phyloP scores from a whole-genome alignment of 2,888 invertebrate genomes.

The Drosophila merina region DNA sequence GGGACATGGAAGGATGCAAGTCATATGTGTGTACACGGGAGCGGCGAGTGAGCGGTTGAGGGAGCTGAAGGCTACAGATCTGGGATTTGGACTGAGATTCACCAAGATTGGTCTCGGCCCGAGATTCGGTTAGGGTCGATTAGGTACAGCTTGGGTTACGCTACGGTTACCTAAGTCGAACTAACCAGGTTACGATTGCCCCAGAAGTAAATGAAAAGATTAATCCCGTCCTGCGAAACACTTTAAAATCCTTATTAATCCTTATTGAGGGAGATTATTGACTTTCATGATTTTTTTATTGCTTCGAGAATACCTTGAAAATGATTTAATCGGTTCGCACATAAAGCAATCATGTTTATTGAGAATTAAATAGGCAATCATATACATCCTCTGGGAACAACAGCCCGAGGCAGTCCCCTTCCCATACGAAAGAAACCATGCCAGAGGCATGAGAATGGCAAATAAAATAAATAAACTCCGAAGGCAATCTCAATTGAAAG shows the following conservation, averaged over 20 bases:
- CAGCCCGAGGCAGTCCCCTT: not conserved
- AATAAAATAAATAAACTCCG: conserved; percentile 62
- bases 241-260: not conserved
- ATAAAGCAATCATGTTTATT: conserved; percentile 31
- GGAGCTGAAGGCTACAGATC: not conserved
- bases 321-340: conserved; percentile 29
- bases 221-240: not conserved
- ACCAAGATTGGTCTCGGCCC: conserved; percentile 6
- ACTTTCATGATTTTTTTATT: not conserved
- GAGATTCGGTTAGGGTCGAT: conserved; percentile 22
- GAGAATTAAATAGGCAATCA: conserved; percentile 44
- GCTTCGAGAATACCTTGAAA: not conserved
- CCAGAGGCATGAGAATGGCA: conserved; percentile 29
- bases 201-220: not conserved
- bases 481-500: conserved; percentile 62
- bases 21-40: conserved; percentile 14
- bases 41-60: not conserved
- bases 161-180: conserved; percentile 21
- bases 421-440: conserved; percentile 10
- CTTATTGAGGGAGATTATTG: not conserved
- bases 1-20: conserved; percentile 28
- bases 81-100: conserved; percentile 12
- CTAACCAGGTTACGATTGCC: not conserved
- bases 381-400: conserved; percentile 23
- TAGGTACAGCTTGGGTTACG: conserved; percentile 25